Base-by-base conservation (phyloP, 2,888 invertebrate genomes). In the Apodemia hepburni region DNA sequence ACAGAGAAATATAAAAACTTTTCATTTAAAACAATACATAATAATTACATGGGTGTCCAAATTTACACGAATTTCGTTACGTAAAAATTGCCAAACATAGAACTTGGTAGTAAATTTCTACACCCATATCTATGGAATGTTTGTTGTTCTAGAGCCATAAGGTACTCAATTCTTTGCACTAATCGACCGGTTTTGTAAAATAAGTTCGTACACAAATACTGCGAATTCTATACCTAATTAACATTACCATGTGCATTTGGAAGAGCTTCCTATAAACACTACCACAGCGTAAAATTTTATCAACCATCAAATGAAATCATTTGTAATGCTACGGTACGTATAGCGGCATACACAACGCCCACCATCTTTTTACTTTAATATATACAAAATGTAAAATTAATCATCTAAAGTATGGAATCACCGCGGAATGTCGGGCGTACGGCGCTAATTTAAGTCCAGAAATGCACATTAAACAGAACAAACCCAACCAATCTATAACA, bases 201-300 rank as follows among this genome's bases (percentile, higher is more conserved):
- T 73, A 74, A 76, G 69, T 75, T 75, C 73, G 70, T 76, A 69
- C 67, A 72, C 68, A 78, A 78, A 74, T 76, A 77, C 79, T 77
- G 75, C 74, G 73, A 65, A 73, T 68, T 69, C 70, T 72, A 69
- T 75, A 75, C 66, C 70, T 75, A 75, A 71, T 67, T 74, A 68
- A 72, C 64, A 68, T 78, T 73, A 84, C 78, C 79, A 76, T 70
- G 79, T 80, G 81, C 80, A 73, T 74, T 74, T 81, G 81, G 79
- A 82, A 85, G 79, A 85, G 75, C 76, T 81, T 81, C 74, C 82
- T 84, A 86, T 77, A 73, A 75, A 81, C 74, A 80, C 85, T 86
- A 85, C 79, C 75, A 81, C 77, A 78, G 79, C 71, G 63, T 64
- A 61, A 64, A 75, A 71, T 71, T 71, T 69, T 74, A 76, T 76